Evolutionary conservation across 2,888 invertebrate species (phyloP).

Genomic region (Capitulum mitella): DNA sequence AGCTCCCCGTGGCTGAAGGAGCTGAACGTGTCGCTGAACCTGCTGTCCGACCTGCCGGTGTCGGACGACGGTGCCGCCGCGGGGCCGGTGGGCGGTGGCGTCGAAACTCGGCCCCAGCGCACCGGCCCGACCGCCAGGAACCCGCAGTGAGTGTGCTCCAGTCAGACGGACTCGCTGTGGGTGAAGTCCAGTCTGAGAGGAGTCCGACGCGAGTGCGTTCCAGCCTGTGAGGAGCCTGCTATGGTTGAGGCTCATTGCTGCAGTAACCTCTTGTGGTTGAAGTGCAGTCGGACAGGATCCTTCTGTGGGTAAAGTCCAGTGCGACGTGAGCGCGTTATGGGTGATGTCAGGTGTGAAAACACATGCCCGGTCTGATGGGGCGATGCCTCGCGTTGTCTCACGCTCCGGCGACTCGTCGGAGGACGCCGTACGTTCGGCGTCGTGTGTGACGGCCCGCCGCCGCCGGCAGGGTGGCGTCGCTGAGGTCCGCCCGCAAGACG

Average conservation of each 20-base stretch:
- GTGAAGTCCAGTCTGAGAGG: no score
- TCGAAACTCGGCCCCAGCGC: background rate
- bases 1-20: conserved; percentile 74
- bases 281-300: background rate
- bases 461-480: background rate
- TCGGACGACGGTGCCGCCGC: conserved; percentile 29
- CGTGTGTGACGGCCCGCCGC: no score
- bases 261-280: no score
- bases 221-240: no score
- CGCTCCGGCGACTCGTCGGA: no score
- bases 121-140: background rate
- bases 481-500: background rate
- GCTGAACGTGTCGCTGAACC: conserved; percentile 80
- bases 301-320: background rate
- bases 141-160: conserved; percentile 22
- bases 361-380: no score
- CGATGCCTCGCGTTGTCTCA: no score
- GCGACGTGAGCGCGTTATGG: no score
- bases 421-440: no score
- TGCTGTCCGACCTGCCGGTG: conserved; percentile 62
- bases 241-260: no score
- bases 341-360: no score
- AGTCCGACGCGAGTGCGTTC: no score
- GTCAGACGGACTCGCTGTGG: conserved; percentile 28
- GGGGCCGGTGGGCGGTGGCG: background rate